Conservation (phyloP, 2,113 vertebrate genomes). For the Marmota flaviventris region DNA sequence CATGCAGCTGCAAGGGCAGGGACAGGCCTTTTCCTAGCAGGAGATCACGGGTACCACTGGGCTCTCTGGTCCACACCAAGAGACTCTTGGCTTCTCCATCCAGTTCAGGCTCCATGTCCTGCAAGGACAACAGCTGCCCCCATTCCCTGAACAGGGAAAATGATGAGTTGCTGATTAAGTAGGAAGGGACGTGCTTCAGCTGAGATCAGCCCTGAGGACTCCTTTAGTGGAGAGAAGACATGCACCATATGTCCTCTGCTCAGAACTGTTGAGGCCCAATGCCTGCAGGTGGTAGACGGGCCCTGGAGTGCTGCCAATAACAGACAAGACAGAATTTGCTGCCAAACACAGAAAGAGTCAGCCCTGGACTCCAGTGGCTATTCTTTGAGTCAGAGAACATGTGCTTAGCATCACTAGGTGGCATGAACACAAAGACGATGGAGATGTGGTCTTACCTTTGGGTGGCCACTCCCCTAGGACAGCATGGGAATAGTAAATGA, state of each 20-base stretch:
- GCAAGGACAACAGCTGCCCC: background rate
- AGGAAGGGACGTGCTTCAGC: slow-evolving; percentile 61
- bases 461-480: background rate
- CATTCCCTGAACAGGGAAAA: background rate
- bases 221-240: slow-evolving; percentile 44
- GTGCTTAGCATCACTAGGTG: background rate
- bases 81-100: background rate
- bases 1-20: background rate
- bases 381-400: background rate
- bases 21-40: background rate
- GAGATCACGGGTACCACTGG: background rate
- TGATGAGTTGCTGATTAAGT: slow-evolving; percentile 72
- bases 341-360: background rate
- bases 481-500: background rate
- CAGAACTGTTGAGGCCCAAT: slow-evolving; percentile 27
- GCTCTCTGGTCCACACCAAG: background rate
- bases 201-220: slow-evolving; percentile 73
- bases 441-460: background rate
- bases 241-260: slow-evolving; percentile 48
- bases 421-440: background rate
- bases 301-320: background rate
- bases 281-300: slow-evolving; percentile 44
- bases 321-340: background rate
- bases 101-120: background rate
- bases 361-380: background rate